Evolutionary conservation across 2,113 vertebrate species (phyloP).

Genomic region (Cyanoliseus patagonus): DNA sequence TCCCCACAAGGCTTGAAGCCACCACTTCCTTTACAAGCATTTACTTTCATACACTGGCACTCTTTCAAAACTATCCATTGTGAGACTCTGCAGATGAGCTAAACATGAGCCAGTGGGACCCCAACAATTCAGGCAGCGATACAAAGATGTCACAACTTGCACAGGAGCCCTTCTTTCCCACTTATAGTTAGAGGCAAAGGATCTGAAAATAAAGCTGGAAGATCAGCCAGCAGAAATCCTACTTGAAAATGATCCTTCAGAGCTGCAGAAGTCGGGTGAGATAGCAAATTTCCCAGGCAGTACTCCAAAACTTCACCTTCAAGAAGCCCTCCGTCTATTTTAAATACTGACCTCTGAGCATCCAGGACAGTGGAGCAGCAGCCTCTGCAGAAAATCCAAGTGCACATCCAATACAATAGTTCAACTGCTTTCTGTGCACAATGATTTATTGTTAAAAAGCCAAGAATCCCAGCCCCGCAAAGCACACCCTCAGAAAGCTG

Average conservation of each 20-base stretch:
- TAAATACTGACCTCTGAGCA: neutral
- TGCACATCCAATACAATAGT: fast-evolving
- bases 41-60: neutral
- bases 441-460: fast-evolving
- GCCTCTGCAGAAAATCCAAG: neutral
- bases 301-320: constrained; percentile 21
- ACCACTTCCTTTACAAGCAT: neutral
- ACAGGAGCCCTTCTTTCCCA: neutral
- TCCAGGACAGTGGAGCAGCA: neutral
- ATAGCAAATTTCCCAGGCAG: constrained; percentile 36
- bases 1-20: neutral
- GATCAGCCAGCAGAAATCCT: neutral
- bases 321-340: neutral
- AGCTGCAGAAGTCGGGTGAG: neutral
- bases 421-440: neutral
- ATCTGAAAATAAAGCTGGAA: neutral
- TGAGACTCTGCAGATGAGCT: neutral
- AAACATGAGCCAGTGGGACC: neutral
- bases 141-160: neutral
- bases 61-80: neutral
- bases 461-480: neutral
- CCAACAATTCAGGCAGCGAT: neutral
- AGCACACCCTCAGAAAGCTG: neutral
- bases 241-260: neutral
- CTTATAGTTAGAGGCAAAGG: neutral